phyloP scores from a whole-genome alignment of 2,888 invertebrate genomes.

The Cacoxenus indagator region DNA sequence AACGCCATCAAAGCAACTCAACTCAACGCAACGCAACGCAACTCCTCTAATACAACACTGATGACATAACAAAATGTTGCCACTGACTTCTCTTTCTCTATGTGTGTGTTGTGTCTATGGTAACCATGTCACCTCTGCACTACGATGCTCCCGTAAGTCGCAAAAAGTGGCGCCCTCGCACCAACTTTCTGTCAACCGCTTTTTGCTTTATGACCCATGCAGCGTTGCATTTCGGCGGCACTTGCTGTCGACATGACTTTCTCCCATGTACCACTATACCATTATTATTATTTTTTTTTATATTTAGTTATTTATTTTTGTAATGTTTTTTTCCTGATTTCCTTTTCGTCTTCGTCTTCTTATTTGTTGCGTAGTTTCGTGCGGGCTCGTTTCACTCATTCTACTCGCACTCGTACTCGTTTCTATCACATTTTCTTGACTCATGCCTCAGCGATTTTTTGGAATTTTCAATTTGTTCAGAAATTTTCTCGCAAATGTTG shows the following conservation, averaged over 20 bases:
- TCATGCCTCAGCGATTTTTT: slow-evolving; percentile 60
- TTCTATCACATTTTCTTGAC: slow-evolving; percentile 7
- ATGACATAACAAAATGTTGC: slow-evolving; percentile 63
- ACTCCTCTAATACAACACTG: slow-evolving; percentile 39
- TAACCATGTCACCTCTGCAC: background rate
- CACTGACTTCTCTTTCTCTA: slow-evolving; percentile 44
- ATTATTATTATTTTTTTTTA: background rate
- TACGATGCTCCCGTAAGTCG: background rate
- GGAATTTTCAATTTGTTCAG: slow-evolving; percentile 62
- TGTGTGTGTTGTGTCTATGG: background rate
- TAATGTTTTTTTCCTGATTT: background rate
- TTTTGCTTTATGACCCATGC: slow-evolving; percentile 57
- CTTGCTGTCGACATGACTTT: slow-evolving; percentile 10
- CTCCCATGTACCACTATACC: background rate
- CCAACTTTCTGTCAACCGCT: slow-evolving; percentile 3
- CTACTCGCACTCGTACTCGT: background rate
- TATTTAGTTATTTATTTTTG: background rate
- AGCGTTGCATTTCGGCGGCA: slow-evolving; percentile 36
- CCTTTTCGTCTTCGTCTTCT: slow-evolving; percentile 39
- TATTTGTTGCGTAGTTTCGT: slow-evolving; percentile 53
- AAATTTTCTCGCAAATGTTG: slow-evolving; percentile 49
- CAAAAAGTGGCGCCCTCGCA: background rate
- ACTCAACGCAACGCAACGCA: slow-evolving; percentile 47
- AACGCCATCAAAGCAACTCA: slow-evolving; percentile 3
- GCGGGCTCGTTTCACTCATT: background rate